Conservation (phyloP, 2,888 invertebrate genomes). For the Lymantria monacha region DNA sequence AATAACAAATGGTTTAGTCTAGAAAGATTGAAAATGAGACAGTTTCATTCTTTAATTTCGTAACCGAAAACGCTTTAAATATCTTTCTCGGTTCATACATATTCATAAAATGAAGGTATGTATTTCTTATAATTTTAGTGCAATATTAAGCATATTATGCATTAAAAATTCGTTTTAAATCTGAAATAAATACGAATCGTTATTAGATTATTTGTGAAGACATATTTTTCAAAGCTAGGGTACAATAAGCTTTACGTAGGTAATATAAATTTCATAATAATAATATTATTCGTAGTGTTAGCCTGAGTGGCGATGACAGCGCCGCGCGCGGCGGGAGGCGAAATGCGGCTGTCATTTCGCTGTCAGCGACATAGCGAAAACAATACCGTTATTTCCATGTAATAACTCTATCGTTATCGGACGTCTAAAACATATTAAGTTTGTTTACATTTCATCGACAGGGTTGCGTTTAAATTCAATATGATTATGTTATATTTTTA, state of each 20-base stretch:
- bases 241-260: slow-evolving; percentile 16
- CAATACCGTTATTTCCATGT: slow-evolving; percentile 69
- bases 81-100: no score
- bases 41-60: no score
- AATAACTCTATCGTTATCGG: slow-evolving; percentile 67
- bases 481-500: background rate
- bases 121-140: no score
- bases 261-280: slow-evolving; percentile 36
- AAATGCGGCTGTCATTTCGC: slow-evolving; percentile 58
- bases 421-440: slow-evolving; percentile 60
- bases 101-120: no score
- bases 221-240: slow-evolving; percentile 2
- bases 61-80: no score
- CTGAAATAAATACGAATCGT: no score
- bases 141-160: no score
- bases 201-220: no score
- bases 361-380: slow-evolving; percentile 58
- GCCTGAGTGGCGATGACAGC: slow-evolving; percentile 68
- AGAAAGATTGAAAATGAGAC: no score
- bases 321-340: slow-evolving; percentile 59
- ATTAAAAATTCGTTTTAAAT: no score
- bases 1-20: no score
- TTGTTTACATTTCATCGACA: slow-evolving; percentile 52
- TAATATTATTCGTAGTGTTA: slow-evolving; percentile 47
- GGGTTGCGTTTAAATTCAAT: slow-evolving; percentile 13